Conservation (phyloP, 1,140 invertebrate genomes). For the Drosophila truncata region DNA sequence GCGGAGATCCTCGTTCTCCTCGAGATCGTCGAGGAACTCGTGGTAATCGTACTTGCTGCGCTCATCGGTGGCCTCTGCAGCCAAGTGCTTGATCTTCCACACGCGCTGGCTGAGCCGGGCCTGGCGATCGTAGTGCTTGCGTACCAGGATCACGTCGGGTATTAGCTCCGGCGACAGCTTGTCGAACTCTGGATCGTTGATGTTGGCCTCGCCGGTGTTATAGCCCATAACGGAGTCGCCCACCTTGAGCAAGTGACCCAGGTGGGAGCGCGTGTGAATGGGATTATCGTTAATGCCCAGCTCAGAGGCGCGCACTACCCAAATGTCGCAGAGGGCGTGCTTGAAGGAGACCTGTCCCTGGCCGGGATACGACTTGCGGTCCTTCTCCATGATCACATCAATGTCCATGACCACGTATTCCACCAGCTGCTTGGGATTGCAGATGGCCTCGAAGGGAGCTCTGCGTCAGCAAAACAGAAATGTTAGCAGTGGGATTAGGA, state of each 20-base stretch:
- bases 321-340: constrained; percentile 97
- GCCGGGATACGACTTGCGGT: constrained; percentile 92
- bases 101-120: constrained; percentile 90
- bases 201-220: constrained; percentile 94
- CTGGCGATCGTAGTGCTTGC: constrained; percentile 94
- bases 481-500: background rate
- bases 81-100: constrained; percentile 97
- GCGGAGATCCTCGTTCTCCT: constrained; percentile 96
- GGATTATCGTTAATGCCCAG: constrained; percentile 93
- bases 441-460: constrained; percentile 93
- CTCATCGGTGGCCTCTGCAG: constrained; percentile 89
- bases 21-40: constrained; percentile 98
- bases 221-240: constrained; percentile 98
- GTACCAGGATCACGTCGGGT: constrained; percentile 97
- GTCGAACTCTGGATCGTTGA: constrained; percentile 96
- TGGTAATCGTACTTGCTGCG: constrained; percentile 92
- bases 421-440: constrained; percentile 95
- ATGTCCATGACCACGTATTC: constrained; percentile 99
- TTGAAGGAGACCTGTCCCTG: constrained; percentile 94
- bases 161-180: constrained; percentile 90
- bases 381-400: constrained; percentile 92
- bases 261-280: constrained; percentile 95
- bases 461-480: background rate
- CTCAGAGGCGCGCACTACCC: constrained; percentile 96
- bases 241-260: constrained; percentile 96